Percentiles rank a stretch among this genome's conserved stretches.
Conservation (phyloP, 2,888 invertebrate species). For the Plagodis pulveraria region DNA sequence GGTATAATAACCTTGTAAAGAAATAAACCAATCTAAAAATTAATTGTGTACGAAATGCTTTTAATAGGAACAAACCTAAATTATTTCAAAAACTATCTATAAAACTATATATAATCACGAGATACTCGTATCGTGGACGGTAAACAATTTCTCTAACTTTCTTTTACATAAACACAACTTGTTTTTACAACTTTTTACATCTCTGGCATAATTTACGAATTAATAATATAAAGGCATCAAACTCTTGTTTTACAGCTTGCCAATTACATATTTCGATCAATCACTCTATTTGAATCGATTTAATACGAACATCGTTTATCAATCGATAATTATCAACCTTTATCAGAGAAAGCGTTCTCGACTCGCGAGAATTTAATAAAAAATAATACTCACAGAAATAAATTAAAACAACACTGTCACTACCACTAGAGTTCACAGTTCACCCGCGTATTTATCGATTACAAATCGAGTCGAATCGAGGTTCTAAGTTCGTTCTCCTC, state of each 20-base stretch:
- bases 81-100: slow-evolving; percentile 16
- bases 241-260: slow-evolving; percentile 13
- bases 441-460: slow-evolving; percentile 57
- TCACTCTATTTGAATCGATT: slow-evolving; percentile 15
- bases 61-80: slow-evolving; percentile 5
- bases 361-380: slow-evolving; percentile 24
- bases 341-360: slow-evolving; percentile 3
- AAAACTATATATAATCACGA: slow-evolving; percentile 18
- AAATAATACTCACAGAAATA: slow-evolving; percentile 50
- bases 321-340: slow-evolving; percentile 2
- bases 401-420: slow-evolving; percentile 64
- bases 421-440: slow-evolving; percentile 73
- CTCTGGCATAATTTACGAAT: slow-evolving; percentile 10
- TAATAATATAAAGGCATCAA: slow-evolving; percentile 6
- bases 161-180: slow-evolving; percentile 30
- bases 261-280: slow-evolving; percentile 14
- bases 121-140: slow-evolving; percentile 7
- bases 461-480: slow-evolving; percentile 60
- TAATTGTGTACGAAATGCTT: slow-evolving; percentile 1
- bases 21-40: background rate
- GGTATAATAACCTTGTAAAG: background rate
- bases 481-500: slow-evolving; percentile 78
- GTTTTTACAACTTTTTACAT: slow-evolving; percentile 22
- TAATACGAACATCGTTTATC: slow-evolving; percentile 15
- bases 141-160: slow-evolving; percentile 37